Percentiles rank a stretch among this genome's conserved stretches.
Conservation (phyloP, 2,888 invertebrate genomes). For the Agelastica alni region DNA sequence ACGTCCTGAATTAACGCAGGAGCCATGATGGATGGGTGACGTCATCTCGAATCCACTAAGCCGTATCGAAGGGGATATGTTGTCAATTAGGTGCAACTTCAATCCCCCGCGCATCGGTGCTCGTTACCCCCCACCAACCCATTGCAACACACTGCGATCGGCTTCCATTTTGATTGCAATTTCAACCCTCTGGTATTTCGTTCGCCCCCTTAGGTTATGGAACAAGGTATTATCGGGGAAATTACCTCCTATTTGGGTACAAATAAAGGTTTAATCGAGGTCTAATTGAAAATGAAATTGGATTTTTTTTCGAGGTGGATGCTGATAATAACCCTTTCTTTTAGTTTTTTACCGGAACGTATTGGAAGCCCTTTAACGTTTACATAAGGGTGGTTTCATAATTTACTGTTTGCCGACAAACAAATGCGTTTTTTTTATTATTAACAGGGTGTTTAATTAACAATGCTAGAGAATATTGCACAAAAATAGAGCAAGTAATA, state of each 20-base stretch:
- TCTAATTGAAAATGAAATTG: constrained; percentile 28
- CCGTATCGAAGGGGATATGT: constrained; percentile 45
- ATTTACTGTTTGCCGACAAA: too few species aligned
- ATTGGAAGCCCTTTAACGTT: too few species aligned
- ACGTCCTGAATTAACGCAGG: too few species aligned
- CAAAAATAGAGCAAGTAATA: too few species aligned
- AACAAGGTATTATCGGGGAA: constrained; percentile 26
- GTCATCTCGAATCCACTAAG: constrained; percentile 36
- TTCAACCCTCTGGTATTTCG: constrained; percentile 24
- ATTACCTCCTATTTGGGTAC: constrained; percentile 21
- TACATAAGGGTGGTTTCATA: too few species aligned
- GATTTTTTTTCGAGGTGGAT: constrained; percentile 7
- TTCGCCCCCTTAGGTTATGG: constrained; percentile 23
- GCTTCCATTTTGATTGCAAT: constrained; percentile 32
- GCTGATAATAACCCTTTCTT: constrained; percentile 3
- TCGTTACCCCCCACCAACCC: constrained; percentile 7
- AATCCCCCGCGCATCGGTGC: constrained; percentile 13
- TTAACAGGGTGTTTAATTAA: too few species aligned
- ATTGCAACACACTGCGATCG: constrained; percentile 22
- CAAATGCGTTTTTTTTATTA: too few species aligned
- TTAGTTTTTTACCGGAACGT: too few species aligned
- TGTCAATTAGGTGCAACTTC: constrained; percentile 48
- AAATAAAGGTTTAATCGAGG: constrained; percentile 10
- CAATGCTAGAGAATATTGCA: too few species aligned
- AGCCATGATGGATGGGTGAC: constrained; percentile 33